A percentile compares a stretch with the other conserved stretches of the same genome.
Conservation (phyloP, 2,888 invertebrate genomes). For the Mellilla xanthometata region DNA sequence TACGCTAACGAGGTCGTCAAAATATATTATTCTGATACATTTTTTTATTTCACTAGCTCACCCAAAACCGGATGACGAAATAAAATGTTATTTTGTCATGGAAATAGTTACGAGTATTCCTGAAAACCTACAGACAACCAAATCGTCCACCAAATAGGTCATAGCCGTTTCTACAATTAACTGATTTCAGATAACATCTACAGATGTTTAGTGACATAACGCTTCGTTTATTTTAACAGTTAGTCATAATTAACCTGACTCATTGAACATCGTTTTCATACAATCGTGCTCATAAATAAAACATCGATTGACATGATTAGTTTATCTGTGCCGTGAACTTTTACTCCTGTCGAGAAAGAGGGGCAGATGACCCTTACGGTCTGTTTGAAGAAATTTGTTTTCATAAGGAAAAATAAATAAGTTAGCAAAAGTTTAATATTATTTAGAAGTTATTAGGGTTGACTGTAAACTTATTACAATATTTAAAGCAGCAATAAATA, state of each 20-base stretch:
- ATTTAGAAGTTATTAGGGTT: too few relatives aligned
- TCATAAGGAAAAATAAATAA: too few relatives aligned
- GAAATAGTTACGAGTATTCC: too few relatives aligned
- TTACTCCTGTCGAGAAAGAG: constrained; percentile 6
- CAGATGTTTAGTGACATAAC: constrained; percentile 41
- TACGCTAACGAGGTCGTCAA: too few relatives aligned
- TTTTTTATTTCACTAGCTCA: too few relatives aligned
- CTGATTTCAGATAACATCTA: constrained; percentile 33
- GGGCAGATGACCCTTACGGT: constrained; percentile 5
- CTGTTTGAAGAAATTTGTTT: not conserved
- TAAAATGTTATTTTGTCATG: too few relatives aligned
- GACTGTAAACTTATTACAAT: too few relatives aligned
- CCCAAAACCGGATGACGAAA: too few relatives aligned
- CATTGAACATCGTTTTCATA: not conserved
- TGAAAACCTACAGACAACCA: too few relatives aligned
- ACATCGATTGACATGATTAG: constrained; percentile 10
- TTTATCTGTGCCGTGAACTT: constrained; percentile 8
- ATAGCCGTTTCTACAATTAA: constrained; percentile 28
- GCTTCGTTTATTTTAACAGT: constrained; percentile 21
- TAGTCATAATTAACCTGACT: constrained; percentile 13
- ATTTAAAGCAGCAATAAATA: too few relatives aligned
- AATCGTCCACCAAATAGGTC: constrained; percentile 31
- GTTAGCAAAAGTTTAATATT: too few relatives aligned
- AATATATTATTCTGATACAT: too few relatives aligned
- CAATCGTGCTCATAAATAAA: constrained; percentile 1